Evolutionary conservation across 1,140 invertebrate species (phyloP), one percentile per base, ranked within the genome.

Genomic region (Lepidurus apus): DNA sequence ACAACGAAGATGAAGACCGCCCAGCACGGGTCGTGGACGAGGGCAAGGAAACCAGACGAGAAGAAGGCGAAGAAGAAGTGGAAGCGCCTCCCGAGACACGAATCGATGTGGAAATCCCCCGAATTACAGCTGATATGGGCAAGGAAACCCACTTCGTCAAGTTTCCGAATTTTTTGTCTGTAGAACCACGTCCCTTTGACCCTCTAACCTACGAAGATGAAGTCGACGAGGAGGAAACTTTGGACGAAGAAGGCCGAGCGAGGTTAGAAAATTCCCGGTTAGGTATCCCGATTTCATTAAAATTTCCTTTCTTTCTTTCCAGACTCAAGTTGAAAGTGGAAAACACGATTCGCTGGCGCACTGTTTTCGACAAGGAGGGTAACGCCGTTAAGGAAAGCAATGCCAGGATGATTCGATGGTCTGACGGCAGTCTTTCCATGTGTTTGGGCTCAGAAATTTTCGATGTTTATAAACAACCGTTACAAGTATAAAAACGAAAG

Each of bases 371-470:
- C 82, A 92, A 95, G 43, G 91, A 95, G 74, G 94, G 93, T 8
- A 92, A 94, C 82, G 88, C 91, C 7, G 86, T 92, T 0, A 93
- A 93, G 82, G 95, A 99, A 86, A 98, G 96, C 74, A 99, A 99
- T 87, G 94, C 97, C 0, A 90, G 96, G 78, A 91, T 98, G 82
- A 94, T 99, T 9, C 90, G 92, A 80, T 99, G 98, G 98, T 98
- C 96, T 0, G 98, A 99, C 86, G 97, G 97, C 10, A 97, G 94
- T 81, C 93, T 98, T 91, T 98, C 96, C n/a, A 86, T 99, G 24
- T 95, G 98, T 86, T 89, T 99, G 65, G 97, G 98, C 42, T 92
- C 92, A 73, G 98, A 99, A 88, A 96, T 99, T 81, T 99, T 99
- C 85, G 97, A 99, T 84, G 94, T 99, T 0, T 96, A 98, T 83